Conservation (phyloP, 2,113 vertebrate genomes). For the Rhabdornis inornatus region DNA sequence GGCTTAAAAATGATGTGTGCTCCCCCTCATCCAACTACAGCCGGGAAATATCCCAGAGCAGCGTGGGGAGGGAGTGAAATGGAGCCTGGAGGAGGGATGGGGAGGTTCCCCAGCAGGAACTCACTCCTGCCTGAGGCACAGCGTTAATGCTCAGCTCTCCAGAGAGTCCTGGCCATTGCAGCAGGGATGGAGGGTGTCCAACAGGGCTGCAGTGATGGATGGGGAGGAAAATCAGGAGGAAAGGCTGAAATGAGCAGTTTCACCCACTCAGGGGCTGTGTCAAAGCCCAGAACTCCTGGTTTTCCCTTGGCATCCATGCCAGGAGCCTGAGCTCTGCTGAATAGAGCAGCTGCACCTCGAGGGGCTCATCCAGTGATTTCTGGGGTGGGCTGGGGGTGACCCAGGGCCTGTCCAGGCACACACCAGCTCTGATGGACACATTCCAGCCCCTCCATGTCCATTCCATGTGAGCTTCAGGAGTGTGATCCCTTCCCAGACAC, state of each 20-base stretch:
- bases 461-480: background rate
- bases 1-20: background rate
- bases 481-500: background rate
- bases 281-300: background rate
- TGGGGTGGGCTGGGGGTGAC: background rate
- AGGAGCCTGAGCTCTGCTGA: background rate
- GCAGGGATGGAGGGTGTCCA: background rate
- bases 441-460: background rate
- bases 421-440: rapidly evolving
- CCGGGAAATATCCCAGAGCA: background rate
- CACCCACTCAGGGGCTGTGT: background rate
- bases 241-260: background rate
- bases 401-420: background rate
- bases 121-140: rapidly evolving
- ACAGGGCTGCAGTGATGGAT: background rate
- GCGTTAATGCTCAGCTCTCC: background rate
- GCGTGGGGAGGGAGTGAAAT: background rate
- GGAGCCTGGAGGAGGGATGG: background rate
- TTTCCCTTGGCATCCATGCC: rapidly evolving
- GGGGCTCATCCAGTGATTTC: background rate
- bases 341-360: rapidly evolving
- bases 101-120: background rate
- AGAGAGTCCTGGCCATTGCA: background rate
- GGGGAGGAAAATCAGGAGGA: background rate
- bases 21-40: background rate